Evolutionary conservation across 2,888 invertebrate genomes (phyloP), one percentile per base, ranked within the genome.

Genomic region (Drosophila anomalipes): DNA sequence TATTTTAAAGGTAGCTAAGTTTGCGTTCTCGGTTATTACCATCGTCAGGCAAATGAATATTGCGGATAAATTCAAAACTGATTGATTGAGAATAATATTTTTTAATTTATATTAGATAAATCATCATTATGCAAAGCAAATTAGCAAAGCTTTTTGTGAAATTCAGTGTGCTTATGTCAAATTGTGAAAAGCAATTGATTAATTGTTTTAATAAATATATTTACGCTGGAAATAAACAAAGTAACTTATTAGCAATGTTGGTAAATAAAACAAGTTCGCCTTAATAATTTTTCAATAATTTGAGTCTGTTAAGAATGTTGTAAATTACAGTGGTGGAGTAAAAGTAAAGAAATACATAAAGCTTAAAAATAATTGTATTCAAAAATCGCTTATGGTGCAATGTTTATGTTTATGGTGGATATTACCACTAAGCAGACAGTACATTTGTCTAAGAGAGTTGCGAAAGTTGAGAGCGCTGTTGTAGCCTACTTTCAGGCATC

Each of bases 21-120:
- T 88, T 54, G 91, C 89, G 1, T 90, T 89, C 61, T 89, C 89
- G 10, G 75, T 89, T 16, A 79, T 91, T 32, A 89, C 89, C 6
- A 83, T 90, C 3, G 61, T 70, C 5, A 81, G 64, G 51, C 74
- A 86, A 60, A 86, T 89, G 89, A 84, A 90, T 33, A 73, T 91
- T 61, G 83, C 77, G 4, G 81, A 80, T 47, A 84, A 63, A 69
- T 91, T 90, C 37, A 85, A 88, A 32, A 61, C 49, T 16, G 75
- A 82, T 28, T 78, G 49, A 70, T n/a, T 10, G n/a, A n/a, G 4
- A 10, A 10, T 10, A 2, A n/a, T 41, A 4, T n/a, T 10, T 10
- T 2, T 19, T 10, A 4, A 39, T 3, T 9, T 39, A 10, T 16
- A 4, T 19, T 12, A 3, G 10, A 33, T 33, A 33, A 33, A 10